phyloP scores from a whole-genome alignment of 2,888 invertebrate genomes.

The Parnassius mnemosyne region DNA sequence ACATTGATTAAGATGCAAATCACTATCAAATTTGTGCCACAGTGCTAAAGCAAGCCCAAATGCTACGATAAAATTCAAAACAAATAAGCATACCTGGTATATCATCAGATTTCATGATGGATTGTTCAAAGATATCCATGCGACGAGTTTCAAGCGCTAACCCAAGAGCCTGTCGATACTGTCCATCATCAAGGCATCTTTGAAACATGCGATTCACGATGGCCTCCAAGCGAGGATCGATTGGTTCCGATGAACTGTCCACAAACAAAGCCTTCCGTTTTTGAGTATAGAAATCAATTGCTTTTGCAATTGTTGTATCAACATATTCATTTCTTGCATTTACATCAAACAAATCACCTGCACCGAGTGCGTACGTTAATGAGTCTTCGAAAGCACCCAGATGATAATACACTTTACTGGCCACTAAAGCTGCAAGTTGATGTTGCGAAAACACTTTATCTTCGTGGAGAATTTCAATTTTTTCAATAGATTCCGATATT shows the following conservation, averaged over 20 bases:
- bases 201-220: conserved; percentile 99
- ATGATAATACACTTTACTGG: conserved; percentile 99
- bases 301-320: conserved; percentile 97
- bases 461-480: conserved; percentile 98
- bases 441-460: conserved; percentile 93
- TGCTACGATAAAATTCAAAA: not conserved
- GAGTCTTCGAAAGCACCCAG: conserved; percentile 98
- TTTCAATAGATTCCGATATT: conserved; percentile 98
- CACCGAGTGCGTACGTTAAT: conserved; percentile 97
- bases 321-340: conserved; percentile 97
- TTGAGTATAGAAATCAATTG: conserved; percentile 97
- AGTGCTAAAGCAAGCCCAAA: not conserved
- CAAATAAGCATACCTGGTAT: conserved; percentile 76
- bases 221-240: conserved; percentile 92
- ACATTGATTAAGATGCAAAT: too few relatives aligned
- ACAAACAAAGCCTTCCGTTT: conserved; percentile 88
- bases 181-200: conserved; percentile 95
- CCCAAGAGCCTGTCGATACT: conserved; percentile 97
- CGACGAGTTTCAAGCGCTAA: conserved; percentile 97
- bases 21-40: too few relatives aligned
- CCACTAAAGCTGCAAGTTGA: conserved; percentile 96
- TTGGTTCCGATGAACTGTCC: conserved; percentile 83
- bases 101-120: conserved; percentile 96
- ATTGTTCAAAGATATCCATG: conserved; percentile 97
- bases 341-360: conserved; percentile 96